phyloP scores from a whole-genome alignment of 2,113 vertebrate species.

The Rhinolophus ferrumequinum region DNA sequence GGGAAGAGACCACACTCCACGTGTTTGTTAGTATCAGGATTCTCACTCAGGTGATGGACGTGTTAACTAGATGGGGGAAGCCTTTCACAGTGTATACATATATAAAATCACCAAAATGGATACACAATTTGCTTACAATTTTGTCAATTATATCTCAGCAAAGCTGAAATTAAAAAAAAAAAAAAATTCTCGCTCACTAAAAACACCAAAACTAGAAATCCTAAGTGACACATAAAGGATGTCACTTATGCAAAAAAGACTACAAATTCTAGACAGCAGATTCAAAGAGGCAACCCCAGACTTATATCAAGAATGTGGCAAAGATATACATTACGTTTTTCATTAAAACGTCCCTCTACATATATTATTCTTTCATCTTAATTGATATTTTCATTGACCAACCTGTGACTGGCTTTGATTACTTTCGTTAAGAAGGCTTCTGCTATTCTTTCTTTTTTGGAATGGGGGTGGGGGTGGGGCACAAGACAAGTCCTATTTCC shows the following conservation, averaged over 20 bases:
- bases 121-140: neutral
- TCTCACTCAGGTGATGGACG: neutral
- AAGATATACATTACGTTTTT: neutral
- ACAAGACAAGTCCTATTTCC: neutral
- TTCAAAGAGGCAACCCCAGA: neutral
- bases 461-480: neutral
- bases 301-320: neutral
- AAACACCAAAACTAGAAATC: neutral
- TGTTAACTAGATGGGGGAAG: neutral
- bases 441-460: neutral
- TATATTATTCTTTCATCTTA: neutral
- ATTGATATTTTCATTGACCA: neutral
- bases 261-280: neutral
- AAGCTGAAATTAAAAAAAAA: neutral
- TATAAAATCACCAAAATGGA: neutral
- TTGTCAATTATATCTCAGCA: neutral
- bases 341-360: neutral
- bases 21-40: neutral
- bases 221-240: neutral
- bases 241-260: neutral
- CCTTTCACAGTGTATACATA: neutral
- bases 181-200: neutral
- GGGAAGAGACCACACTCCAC: neutral
- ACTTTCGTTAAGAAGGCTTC: neutral
- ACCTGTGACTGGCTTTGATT: neutral